Conservation (phyloP, 2,113 vertebrate species). For the Cynoglossus semilaevis region DNA sequence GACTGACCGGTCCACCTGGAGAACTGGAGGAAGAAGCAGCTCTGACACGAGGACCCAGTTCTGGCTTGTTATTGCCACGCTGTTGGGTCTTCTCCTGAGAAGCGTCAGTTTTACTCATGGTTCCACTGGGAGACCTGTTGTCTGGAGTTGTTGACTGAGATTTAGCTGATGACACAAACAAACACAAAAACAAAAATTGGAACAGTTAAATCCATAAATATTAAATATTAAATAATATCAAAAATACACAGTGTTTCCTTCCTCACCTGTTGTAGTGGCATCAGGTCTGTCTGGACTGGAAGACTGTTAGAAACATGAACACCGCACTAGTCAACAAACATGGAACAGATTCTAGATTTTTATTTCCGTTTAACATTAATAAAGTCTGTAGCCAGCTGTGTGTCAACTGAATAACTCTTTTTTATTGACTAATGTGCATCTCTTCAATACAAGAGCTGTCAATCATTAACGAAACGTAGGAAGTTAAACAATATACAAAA, state of each 20-base stretch:
- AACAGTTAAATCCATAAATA: not conserved
- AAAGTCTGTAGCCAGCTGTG: no score
- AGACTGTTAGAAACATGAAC: constrained; percentile 44
- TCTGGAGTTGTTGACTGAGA: constrained; percentile 73
- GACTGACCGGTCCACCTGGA: constrained; percentile 68
- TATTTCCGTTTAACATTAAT: no score
- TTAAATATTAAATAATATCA: not conserved
- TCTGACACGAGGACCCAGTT: constrained; percentile 73
- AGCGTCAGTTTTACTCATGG: constrained; percentile 40
- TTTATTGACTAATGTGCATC: no score
- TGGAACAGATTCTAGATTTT: not conserved
- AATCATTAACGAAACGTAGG: no score
- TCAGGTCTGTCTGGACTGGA: constrained; percentile 81
- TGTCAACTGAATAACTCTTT: no score
- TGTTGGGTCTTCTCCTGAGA: constrained; percentile 80
- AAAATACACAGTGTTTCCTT: not conserved
- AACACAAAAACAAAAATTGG: not conserved
- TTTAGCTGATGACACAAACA: constrained; percentile 63
- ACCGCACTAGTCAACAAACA: not conserved
- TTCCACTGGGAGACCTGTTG: constrained; percentile 65
- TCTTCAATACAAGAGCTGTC: no score
- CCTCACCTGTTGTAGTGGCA: constrained; percentile 80
- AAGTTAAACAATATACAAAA: no score
- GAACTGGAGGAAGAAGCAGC: constrained; percentile 75
- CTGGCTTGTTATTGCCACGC: constrained; percentile 79